These are phyloP conservation scores for Orthosia gracilis DNA, from an alignment of 2,888 invertebrate genomes.

Conservation along the genomic window DNA sequence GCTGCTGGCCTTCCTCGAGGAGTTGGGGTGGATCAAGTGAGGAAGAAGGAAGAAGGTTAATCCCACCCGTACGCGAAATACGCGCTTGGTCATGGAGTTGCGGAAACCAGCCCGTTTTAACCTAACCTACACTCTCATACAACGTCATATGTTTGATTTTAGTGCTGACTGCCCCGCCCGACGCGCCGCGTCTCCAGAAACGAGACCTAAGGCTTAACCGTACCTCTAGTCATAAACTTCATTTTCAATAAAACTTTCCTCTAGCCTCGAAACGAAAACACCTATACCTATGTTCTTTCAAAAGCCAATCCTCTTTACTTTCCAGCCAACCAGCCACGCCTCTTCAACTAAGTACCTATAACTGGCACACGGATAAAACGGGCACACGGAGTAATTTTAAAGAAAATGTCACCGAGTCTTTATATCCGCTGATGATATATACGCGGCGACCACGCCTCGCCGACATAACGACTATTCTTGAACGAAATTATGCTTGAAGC, in stretches of 20 bases:
- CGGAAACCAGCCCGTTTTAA: too few species aligned
- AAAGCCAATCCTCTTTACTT: slow-evolving; percentile 19
- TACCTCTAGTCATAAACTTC: slow-evolving; percentile 26
- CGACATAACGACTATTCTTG: slow-evolving; percentile 58
- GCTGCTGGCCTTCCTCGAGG: too few species aligned
- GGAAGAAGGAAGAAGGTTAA: too few species aligned
- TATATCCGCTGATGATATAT: slow-evolving; percentile 55
- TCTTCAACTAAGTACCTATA: slow-evolving; percentile 16
- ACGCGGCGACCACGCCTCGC: slow-evolving; percentile 51
- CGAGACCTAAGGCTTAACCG: background rate
- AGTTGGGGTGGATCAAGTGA: too few species aligned
- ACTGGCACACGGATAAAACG: slow-evolving; percentile 32
- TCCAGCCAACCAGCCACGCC: slow-evolving; percentile 16
- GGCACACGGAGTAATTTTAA: slow-evolving; percentile 41
- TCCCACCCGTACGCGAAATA: too few species aligned
- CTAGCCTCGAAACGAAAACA: slow-evolving; percentile 7
- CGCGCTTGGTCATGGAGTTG: too few species aligned
- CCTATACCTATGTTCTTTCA: slow-evolving; percentile 10
- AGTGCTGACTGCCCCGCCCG: too few species aligned
- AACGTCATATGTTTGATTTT: too few species aligned
- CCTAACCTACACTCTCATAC: too few species aligned
- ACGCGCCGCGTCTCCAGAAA: too few species aligned
- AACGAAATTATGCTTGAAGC: slow-evolving; percentile 49
- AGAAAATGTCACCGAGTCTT: slow-evolving; percentile 55
- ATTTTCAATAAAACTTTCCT: slow-evolving; percentile 14